Base-by-base conservation (phyloP, 30 jellyfish, hydroid and myxozoan species). In the Hydractinia symbiolongicarpus region DNA sequence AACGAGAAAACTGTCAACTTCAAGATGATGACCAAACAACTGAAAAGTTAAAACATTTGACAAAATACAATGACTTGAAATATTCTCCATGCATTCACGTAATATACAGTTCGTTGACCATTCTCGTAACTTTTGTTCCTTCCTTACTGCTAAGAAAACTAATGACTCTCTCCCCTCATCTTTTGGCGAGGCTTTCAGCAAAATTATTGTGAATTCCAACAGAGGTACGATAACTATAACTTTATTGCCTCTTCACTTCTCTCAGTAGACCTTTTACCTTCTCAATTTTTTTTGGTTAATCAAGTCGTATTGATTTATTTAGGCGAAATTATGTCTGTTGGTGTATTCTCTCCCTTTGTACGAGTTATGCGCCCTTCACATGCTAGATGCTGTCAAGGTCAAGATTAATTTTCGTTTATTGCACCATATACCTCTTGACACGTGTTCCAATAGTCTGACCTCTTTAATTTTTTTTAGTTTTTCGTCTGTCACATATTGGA, bases 291-390 rank as follows among this genome's bases (percentile, higher is more conserved):
- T 60, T 10, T 10, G 78, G 94, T 87, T 78, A 84, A 44, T 87
- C 70, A 44, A 19, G 67, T 8, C 80, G 72, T 55, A 61, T 87
- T 40, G 73, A 76, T 53, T 81, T 54, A 14, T 83, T 53, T 74
- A 90, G 95, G 95, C 97, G 20, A 90, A 86, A 77, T 86, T 90
- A n/a, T 90, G 97, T 76, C 73, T 90, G 70, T 73, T 90, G 40
- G 94, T 90, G 60, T 71, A 85, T 81, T 90, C 97, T 17, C 82
- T 85, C 55, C 97, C 97, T 4, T 93, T 79, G n/a, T 90, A 90
- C 66, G 97, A 90, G 53, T 49, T 90, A 40, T 90, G 97, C 82
- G 79, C 55, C 9, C 14, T 54, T 17, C 77, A 89, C 13, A 88
- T 84, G 90, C 89, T 79, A 73, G 94, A 79, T 4, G 94, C 94